Percentiles rank a stretch among this genome's conserved stretches.
These are phyloP conservation scores for Macaca nemestrina DNA, from an alignment of 2,113 vertebrate genomes.

Conservation along the genomic window DNA sequence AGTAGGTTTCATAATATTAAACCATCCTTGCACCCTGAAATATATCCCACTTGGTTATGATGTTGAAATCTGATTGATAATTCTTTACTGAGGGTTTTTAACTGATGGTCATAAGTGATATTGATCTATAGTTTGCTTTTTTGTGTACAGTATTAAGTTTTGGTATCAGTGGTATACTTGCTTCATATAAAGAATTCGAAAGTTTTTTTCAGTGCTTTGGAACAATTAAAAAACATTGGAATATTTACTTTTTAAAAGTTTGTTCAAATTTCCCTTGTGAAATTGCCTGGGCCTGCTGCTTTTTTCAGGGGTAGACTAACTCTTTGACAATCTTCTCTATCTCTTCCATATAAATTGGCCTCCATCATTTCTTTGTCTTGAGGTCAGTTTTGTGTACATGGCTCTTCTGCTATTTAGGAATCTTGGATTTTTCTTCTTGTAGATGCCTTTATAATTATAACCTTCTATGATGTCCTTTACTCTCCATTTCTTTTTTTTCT, in stretches of 20 bases:
- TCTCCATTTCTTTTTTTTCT: background rate
- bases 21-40: background rate
- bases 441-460: background rate
- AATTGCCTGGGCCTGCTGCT: background rate
- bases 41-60: background rate
- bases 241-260: background rate
- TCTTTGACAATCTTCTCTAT: background rate
- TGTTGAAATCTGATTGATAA: background rate
- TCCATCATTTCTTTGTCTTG: background rate
- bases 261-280: background rate
- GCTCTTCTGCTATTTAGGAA: background rate
- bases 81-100: background rate
- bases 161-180: background rate
- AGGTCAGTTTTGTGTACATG: background rate
- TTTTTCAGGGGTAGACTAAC: background rate
- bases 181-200: background rate
- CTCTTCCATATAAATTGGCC: background rate
- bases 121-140: background rate
- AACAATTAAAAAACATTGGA: background rate
- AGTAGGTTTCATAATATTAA: background rate
- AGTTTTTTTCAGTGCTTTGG: background rate
- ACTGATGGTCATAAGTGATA: background rate
- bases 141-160: background rate
- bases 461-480: background rate
- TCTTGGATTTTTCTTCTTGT: conserved; percentile 12